Evolutionary conservation across 2,797 vertebrate genomes (phyloP).

Genomic region (Enteromius treurensis): DNA sequence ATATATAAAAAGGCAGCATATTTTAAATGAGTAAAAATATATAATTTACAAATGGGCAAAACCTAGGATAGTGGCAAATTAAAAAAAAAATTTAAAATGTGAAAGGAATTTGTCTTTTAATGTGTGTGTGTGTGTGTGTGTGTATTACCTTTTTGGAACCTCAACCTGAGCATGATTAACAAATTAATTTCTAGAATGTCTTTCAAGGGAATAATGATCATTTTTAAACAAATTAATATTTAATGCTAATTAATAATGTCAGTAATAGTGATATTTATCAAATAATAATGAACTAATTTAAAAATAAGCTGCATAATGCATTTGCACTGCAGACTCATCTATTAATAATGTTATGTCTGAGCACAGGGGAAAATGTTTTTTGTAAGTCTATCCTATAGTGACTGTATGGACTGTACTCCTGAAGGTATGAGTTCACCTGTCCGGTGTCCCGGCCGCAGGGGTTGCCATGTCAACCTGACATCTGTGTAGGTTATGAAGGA

Average conservation of each 20-base stretch:
- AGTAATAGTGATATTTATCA: neutral
- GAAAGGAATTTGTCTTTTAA: no score
- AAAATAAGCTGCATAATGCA: conserved; percentile 6
- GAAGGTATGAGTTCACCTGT: neutral
- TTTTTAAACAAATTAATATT: conserved; percentile 14
- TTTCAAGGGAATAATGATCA: neutral
- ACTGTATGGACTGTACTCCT: neutral
- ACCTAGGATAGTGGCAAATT: no score
- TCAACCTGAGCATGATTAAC: neutral
- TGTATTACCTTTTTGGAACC: neutral
- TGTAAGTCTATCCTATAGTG: neutral
- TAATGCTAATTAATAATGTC: neutral
- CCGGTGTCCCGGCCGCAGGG: neutral
- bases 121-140: neutral
- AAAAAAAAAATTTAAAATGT: no score
- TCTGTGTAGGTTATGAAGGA: conserved; percentile 11
- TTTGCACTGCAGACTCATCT: neutral
- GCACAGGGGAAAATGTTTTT: neutral
- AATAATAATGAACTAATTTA: conserved; percentile 14
- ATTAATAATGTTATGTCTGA: conserved; percentile 17
- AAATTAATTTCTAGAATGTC: neutral
- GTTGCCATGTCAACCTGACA: conserved; percentile 10
- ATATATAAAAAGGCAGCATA: no score
- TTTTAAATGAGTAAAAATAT: no score
- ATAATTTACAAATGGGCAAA: no score